Conservation (phyloP, 2,113 vertebrate genomes). For the Neodon shergylaensis region DNA sequence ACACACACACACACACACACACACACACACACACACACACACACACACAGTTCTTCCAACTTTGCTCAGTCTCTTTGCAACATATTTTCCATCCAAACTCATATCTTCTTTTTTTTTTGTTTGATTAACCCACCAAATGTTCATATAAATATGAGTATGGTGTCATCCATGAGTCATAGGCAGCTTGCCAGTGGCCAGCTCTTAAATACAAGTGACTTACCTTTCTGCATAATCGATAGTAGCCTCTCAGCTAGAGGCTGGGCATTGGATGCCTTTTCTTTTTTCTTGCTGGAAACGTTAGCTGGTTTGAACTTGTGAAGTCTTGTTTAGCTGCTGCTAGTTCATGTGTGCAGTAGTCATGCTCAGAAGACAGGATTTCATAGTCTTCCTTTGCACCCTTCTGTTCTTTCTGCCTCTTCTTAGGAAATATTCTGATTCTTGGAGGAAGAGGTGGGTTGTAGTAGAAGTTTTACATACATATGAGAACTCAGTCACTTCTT, state of each 20-base stretch:
- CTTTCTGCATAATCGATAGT: neutral
- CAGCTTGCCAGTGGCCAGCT: neutral
- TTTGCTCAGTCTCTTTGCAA: neutral
- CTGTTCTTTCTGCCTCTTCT: neutral
- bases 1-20: neutral
- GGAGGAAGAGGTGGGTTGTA: neutral
- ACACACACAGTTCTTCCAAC: neutral
- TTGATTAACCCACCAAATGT: neutral
- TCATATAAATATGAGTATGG: neutral
- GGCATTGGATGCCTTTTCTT: neutral
- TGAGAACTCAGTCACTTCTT: neutral
- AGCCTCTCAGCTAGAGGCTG: neutral
- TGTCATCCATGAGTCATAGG: neutral
- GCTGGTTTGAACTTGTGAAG: neutral
- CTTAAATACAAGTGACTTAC: neutral
- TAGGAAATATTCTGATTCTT: neutral
- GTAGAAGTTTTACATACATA: neutral
- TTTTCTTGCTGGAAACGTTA: neutral
- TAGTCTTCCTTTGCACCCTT: neutral
- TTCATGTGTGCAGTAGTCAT: neutral
- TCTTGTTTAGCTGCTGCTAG: neutral
- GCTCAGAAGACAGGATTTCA: neutral
- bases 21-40: neutral
- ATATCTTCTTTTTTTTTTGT: neutral
- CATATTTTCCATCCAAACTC: neutral